These are phyloP conservation scores for Lithobates pipiens DNA, from an alignment of 2,797 vertebrate genomes.

Conservation along the genomic window DNA sequence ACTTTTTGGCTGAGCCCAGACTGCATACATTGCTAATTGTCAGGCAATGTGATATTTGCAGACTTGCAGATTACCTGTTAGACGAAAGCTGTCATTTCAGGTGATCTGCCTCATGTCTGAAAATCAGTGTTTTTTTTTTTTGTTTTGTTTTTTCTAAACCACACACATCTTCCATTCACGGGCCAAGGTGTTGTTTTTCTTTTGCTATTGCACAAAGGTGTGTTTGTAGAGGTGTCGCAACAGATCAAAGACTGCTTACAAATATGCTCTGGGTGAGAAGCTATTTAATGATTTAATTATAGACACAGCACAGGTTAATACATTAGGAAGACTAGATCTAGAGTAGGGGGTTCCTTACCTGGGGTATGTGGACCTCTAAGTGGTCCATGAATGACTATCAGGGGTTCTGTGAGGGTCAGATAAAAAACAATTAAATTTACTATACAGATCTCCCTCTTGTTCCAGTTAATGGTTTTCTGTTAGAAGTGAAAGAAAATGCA, in stretches of 20 bases:
- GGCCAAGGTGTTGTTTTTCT: not conserved
- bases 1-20: not conserved
- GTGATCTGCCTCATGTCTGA: conserved; percentile 42
- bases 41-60: conserved; percentile 41
- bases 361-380: no score
- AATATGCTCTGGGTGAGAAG: not conserved
- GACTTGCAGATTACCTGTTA: conserved; percentile 1
- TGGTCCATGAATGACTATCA: no score
- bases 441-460: no score
- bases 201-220: rapidly evolving
- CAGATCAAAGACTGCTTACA: conserved; percentile 14
- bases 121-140: not conserved
- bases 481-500: no score
- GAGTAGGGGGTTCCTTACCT: no score
- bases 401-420: no score
- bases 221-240: conserved; percentile 22
- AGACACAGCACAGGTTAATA: not conserved
- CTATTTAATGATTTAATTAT: not conserved
- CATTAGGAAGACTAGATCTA: no score
- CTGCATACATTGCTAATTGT: conserved; percentile 66
- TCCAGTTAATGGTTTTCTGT: no score
- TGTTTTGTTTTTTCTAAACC: no score
- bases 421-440: no score
- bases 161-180: not conserved
- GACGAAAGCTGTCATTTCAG: conserved; percentile 42